Evolutionary conservation across 1,140 invertebrate species (phyloP).

Genomic region (Melipona quadrifasciata): DNA sequence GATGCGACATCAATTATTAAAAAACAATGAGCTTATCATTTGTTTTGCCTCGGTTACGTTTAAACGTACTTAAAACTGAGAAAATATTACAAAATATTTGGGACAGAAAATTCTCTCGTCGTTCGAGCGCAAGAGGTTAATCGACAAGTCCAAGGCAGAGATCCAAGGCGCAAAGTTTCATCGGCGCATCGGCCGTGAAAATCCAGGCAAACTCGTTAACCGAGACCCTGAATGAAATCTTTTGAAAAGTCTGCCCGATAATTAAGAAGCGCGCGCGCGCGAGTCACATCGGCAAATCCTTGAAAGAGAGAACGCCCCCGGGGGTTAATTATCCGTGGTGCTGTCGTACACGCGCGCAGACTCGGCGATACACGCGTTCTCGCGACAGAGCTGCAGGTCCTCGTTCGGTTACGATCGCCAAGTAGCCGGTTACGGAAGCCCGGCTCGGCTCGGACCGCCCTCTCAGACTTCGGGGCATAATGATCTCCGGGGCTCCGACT

Average conservation of each 20-base stretch:
- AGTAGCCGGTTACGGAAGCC: constrained; percentile 24
- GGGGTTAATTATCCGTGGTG: constrained; percentile 37
- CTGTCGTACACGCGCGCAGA: neutral
- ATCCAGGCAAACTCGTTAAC: neutral
- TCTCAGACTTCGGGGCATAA: constrained; percentile 48
- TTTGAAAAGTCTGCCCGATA: neutral
- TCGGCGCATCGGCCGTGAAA: neutral
- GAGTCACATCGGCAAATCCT: neutral
- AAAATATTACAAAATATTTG: too few species aligned
- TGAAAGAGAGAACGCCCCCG: constrained; percentile 3
- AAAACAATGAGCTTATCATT: too few species aligned
- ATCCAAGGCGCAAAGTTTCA: too few species aligned
- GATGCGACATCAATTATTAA: too few species aligned
- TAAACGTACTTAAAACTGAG: too few species aligned
- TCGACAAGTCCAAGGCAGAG: too few species aligned
- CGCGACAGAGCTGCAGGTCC: too few species aligned
- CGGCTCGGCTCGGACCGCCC: neutral
- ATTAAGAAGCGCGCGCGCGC: neutral
- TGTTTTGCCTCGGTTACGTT: too few species aligned
- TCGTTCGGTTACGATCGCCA: constrained; percentile 14
- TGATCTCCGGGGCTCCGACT: constrained; percentile 56
- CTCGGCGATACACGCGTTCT: too few species aligned
- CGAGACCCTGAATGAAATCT: neutral
- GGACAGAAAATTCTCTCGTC: too few species aligned
- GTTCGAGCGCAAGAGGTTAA: too few species aligned